Base-by-base conservation (phyloP, 2,797 vertebrate species). In the Poliocrania exsul region DNA sequence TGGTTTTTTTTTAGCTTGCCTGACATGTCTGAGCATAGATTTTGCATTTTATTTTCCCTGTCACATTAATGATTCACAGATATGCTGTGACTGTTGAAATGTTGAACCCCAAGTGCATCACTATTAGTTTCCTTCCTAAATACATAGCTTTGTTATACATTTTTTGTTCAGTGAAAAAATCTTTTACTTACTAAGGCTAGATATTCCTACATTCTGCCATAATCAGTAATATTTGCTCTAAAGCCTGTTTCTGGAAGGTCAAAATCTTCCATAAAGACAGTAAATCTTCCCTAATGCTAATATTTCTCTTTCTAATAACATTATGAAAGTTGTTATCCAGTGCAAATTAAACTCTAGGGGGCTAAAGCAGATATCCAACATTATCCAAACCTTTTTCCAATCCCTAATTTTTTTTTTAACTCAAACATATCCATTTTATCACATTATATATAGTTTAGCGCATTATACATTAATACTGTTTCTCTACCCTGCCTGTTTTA, bases 281-380 rank as follows among this genome's bases (percentile, higher is more conserved):
- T 93, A 81, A 85, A 89, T 93, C 87, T 89, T 85, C 28, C 61
- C 65, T 88, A 92, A 94, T 85, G 61, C 57, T 96, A 94, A 88
- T 94, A 92, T 96, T 95, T 96, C 73, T 81, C 73, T 92, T 93
- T 92, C 89, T 91, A 95, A 92, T 91, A 95, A 87, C 35, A 54
- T 93, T 81, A 80, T 33, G 11, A 61, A 93, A 85, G 90, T 93
- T 69, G 90, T 94, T 86, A 91, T 86, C 81, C 42, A 81, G n/a
- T 0, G 1, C 75, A 94, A 94, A 96, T 95, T 94, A 93, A 94
- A 93, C 92, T 94, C 87, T 61, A 92, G 94, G 46, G 91, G 72
- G 5, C 53, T 96, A 83, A 87, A 85, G 75, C 72, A 94, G 86
- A 64, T 51, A 77, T 77, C 50, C 46, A 93, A 38, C 37, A 65